These are phyloP conservation scores for Paracentrotus lividus DNA, from an alignment of 53 echinoderm and acorn worm genomes.

Conservation along the genomic window DNA sequence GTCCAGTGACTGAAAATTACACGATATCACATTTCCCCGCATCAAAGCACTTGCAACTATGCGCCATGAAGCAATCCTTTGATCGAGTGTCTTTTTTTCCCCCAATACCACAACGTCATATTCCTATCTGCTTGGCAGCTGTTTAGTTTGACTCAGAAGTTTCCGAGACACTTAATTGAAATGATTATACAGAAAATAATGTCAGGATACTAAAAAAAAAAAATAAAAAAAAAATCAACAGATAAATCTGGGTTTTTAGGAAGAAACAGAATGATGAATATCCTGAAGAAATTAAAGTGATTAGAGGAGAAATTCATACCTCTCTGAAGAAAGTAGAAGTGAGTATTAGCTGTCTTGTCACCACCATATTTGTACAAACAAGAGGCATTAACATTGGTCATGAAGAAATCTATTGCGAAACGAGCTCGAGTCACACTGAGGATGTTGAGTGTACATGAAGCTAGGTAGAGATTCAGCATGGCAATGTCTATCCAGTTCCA, in stretches of 20 bases:
- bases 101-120: no score
- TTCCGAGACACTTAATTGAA: no score
- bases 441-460: conserved; percentile 79
- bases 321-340: conserved; percentile 62
- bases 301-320: conserved; percentile 41
- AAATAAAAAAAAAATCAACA: no score
- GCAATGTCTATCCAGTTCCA: conserved; percentile 98
- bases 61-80: no score
- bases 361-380: conserved; percentile 4
- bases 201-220: no score
- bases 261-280: background rate
- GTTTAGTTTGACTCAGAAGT: no score
- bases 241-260: background rate
- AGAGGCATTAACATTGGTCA: conserved; percentile 36
- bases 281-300: background rate
- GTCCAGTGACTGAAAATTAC: no score
- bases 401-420: conserved; percentile 77
- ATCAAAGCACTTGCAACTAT: no score
- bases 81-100: no score
- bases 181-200: no score
- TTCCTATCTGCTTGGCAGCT: no score
- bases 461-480: conserved; percentile 95
- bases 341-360: background rate
- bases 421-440: conserved; percentile 70
- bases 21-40: no score